Evolutionary conservation across 2,113 vertebrate species (phyloP), one percentile per base, ranked within the genome.

Genomic region (Mesembrinibis cayennensis): DNA sequence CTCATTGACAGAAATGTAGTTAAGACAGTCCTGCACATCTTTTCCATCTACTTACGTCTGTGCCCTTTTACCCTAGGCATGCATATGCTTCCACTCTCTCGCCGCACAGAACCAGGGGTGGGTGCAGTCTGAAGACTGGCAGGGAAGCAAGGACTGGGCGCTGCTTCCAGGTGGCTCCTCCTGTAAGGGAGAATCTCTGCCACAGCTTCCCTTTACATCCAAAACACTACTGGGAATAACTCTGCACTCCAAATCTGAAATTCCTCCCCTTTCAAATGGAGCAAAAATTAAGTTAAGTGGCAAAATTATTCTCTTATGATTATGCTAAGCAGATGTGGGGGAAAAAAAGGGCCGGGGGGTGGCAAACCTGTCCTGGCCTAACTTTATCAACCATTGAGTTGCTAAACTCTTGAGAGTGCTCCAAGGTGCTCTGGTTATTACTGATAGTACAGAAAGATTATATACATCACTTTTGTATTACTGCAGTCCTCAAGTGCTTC

Each of bases 261-360:
- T 71, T 94, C 74, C 76, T 78, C 26, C 22, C 49, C 38, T 58
- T 11, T 5, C 61, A 86, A 50, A 55, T 58, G 52, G 50, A 62
- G 69, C 23, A 92, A 96, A 95, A 81, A 58, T 40, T 61, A 49
- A 94, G 73, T 78, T 34, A 82, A 79, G 40, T 11, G 11, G 62
- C 21, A 92, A 63, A 91, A 95, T 79, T 23, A 20, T 79, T 85
- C 62, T 72, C 50, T 74, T 93, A 81, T 87, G 50, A 91, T 91
- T 94, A 91, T 79, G 82, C 53, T 55, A 85, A 92, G 91, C 71
- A 90, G 87, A 71, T 34, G 4, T 3, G 45, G 56, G 27, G 59
- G 9, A 3, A 18, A 29, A 52, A 27, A 16, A 29, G 61, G 10
- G 38, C 38, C 2, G 6, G 4, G 9, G 9, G 2, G 4, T 3